These are phyloP conservation scores for Aphaenogaster rudis DNA, from an alignment of 1,140 invertebrate genomes.

Conservation along the genomic window DNA sequence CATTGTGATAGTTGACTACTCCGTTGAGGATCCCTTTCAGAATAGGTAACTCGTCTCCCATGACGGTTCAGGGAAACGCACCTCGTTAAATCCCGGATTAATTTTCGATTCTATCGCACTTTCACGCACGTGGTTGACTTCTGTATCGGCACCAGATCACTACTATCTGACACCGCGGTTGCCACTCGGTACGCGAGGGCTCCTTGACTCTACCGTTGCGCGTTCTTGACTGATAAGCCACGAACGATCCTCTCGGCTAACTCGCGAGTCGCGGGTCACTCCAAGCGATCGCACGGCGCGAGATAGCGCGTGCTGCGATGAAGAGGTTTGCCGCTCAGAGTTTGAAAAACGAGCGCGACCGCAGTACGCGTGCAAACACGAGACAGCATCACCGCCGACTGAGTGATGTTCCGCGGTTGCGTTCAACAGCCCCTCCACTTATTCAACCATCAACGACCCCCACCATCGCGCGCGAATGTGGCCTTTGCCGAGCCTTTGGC, in stretches of 20 bases:
- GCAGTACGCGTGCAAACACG: conserved; percentile 84
- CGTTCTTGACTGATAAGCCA: neutral
- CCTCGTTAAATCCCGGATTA: conserved; percentile 15
- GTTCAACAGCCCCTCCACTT: conserved; percentile 87
- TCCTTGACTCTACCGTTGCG: neutral
- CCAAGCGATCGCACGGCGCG: conserved; percentile 64
- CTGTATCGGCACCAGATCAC: conserved; percentile 63
- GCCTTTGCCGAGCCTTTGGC: conserved; percentile 88
- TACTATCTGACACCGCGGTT: neutral
- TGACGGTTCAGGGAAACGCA: conserved; percentile 81
- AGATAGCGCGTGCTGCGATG: conserved; percentile 53
- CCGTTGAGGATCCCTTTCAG: conserved; percentile 95
- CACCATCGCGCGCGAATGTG: conserved; percentile 82
- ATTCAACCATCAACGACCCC: conserved; percentile 85
- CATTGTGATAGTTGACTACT: conserved; percentile 95
- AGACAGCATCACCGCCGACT: conserved; percentile 88
- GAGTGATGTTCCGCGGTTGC: conserved; percentile 88
- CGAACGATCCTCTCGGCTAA: conserved; percentile 60
- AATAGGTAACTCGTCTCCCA: conserved; percentile 95
- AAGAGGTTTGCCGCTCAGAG: conserved; percentile 41
- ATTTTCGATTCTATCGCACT: conserved; percentile 25
- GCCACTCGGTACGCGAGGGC: neutral
- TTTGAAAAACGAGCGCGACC: conserved; percentile 75
- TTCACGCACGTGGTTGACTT: conserved; percentile 36
- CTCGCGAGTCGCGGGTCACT: conserved; percentile 77